Base-by-base conservation (phyloP, 2,888 invertebrate genomes). In the Agonopterix heracliana region DNA sequence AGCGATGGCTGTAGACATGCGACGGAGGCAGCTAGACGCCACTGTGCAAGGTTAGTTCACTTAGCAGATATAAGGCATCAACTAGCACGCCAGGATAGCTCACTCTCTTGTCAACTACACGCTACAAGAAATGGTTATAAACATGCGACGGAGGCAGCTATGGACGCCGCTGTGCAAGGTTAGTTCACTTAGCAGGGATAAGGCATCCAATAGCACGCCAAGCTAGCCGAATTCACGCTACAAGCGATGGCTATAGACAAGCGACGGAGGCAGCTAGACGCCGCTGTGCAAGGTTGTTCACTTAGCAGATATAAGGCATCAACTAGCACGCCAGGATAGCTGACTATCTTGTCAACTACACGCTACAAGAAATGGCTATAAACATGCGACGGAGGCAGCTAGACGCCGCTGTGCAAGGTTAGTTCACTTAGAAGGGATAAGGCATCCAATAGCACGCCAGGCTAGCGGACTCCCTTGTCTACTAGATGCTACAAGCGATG, bases 91-190 rank as follows among this genome's bases (percentile, higher is more conserved):
- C 0, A 85, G 91, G 51, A 79, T 93, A 34, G 90, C 92, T n/a
- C n/a, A n/a, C n/a, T n/a, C n/a, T n/a, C n/a, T n/a, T n/a, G n/a
- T n/a, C 0, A 89, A 90, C 49, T 89, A 91, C 71, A 91, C 92
- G 48, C 93, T 93, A 0, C 90, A 90, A 45, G 77, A 92, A 10
- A 90, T 92, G 49, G 89, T 91, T 0, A 81, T 97, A 11, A 93
- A 47, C 34, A 89, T 91, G 11, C 90, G 93, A 47, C 91, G 94
- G 54, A 89, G 93, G 60, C 92, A 94, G 52, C 82, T 97, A 40
- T n/a, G n/a, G 96, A 96, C 74, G 92, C 94, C 60, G 96, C 97
- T 12, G 93, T 97, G 2, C 95, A 96, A 36, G 96, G 95, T 86
- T 66, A 62, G 52, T 34, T 41, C 11, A 41, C 12, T 12, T 12